Conservation (phyloP, 2,888 invertebrate genomes). For the Rapana venosa region DNA sequence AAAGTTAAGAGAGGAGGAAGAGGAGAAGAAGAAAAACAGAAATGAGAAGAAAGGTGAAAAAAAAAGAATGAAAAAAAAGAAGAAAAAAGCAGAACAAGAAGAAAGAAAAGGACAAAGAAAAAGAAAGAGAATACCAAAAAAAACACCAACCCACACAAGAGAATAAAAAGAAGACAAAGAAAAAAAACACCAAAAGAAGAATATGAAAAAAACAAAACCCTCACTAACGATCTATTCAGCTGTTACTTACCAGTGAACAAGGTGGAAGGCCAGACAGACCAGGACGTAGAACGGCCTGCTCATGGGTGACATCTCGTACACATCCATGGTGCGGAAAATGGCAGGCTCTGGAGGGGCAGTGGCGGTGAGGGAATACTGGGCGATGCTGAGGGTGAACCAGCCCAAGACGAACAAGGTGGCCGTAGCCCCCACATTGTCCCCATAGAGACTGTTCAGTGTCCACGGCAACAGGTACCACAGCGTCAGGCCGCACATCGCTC, state of each 20-base stretch:
- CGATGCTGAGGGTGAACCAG: conserved; percentile 72
- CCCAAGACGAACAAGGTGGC: conserved; percentile 71
- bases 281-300: conserved; percentile 73
- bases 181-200: neutral
- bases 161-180: too few relatives aligned
- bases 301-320: conserved; percentile 69
- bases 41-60: too few relatives aligned
- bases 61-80: too few relatives aligned
- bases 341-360: conserved; percentile 75
- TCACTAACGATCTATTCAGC: too few relatives aligned
- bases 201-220: neutral
- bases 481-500: conserved; percentile 67
- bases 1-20: too few relatives aligned
- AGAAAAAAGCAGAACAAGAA: too few relatives aligned
- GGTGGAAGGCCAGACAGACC: conserved; percentile 68
- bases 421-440: conserved; percentile 66
- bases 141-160: too few relatives aligned
- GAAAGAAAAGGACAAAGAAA: too few relatives aligned
- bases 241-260: conserved; percentile 67
- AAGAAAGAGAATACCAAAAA: too few relatives aligned
- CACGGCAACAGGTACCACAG: conserved; percentile 71
- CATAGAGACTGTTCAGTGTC: conserved; percentile 68
- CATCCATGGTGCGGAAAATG: conserved; percentile 72
- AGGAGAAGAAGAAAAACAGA: too few relatives aligned
- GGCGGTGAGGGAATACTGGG: conserved; percentile 74